Percentiles rank a stretch among this genome's conserved stretches.
These are phyloP conservation scores for Spisula solida DNA, from an alignment of 2,888 invertebrate species.

Conservation along the genomic window DNA sequence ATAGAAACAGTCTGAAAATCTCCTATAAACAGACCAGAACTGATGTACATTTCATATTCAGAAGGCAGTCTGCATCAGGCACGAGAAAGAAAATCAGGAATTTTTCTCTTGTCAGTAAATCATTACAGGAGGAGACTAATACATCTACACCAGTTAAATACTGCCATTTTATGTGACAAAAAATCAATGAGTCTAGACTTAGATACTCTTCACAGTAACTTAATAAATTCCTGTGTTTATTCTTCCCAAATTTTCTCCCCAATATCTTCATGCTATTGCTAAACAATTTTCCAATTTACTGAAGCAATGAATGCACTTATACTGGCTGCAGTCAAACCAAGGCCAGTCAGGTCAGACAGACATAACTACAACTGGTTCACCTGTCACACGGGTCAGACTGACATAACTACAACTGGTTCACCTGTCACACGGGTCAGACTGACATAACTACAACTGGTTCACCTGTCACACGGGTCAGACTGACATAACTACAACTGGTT, in stretches of 20 bases:
- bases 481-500: too few relatives aligned
- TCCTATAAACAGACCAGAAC: not conserved
- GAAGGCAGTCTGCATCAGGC: constrained; percentile 7
- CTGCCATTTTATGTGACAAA: constrained; percentile 42
- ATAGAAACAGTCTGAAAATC: not conserved
- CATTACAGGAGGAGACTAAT: constrained; percentile 17
- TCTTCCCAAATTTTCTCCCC: not conserved
- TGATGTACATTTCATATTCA: not conserved
- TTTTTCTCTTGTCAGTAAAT: constrained; percentile 36
- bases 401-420: not conserved
- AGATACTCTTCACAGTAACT: constrained; percentile 34
- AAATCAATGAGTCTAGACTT: constrained; percentile 57
- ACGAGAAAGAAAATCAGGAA: not conserved
- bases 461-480: not conserved
- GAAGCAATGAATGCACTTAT: not conserved
- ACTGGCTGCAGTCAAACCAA: not conserved
- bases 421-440: not conserved
- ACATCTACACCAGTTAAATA: constrained; percentile 41
- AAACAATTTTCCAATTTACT: constrained; percentile 7
- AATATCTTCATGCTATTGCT: not conserved
- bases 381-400: not conserved
- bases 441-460: not conserved
- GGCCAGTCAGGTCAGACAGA: not conserved
- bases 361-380: not conserved
- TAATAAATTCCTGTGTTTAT: constrained; percentile 41